phyloP scores from a whole-genome alignment of 2,113 vertebrate species.

The Nyctereutes procyonoides region DNA sequence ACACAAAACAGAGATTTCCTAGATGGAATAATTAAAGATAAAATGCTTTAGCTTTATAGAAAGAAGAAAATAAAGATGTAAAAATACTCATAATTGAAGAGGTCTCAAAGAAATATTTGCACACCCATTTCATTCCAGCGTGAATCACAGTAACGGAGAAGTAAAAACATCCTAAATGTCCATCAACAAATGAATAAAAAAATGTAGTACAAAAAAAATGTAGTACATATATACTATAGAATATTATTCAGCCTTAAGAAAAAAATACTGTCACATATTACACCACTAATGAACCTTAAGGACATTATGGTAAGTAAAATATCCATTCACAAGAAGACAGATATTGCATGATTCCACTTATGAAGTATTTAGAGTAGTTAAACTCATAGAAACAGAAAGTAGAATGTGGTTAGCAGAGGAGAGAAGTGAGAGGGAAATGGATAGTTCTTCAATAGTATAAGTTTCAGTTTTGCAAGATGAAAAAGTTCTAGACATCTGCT shows the following conservation, averaged over 20 bases:
- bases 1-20: not conserved
- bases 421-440: not conserved
- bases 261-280: not conserved
- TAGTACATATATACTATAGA: not conserved
- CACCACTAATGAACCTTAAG: not conserved
- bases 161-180: not conserved
- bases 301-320: not conserved
- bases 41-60: constrained; percentile 43
- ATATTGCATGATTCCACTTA: not conserved
- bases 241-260: not conserved
- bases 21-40: constrained; percentile 5
- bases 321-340: not conserved
- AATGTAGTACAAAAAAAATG: not conserved
- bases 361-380: not conserved
- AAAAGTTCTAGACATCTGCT: not conserved
- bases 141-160: not conserved
- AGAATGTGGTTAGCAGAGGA: not conserved
- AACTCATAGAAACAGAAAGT: not conserved
- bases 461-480: not conserved
- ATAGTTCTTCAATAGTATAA: not conserved
- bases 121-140: not conserved
- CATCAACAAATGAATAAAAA: not conserved
- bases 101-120: not conserved
- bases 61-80: constrained; percentile 12
- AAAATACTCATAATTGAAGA: constrained; percentile 8